phyloP scores from a whole-genome alignment of 2,888 invertebrate genomes.

The Mythimna lalbum region DNA sequence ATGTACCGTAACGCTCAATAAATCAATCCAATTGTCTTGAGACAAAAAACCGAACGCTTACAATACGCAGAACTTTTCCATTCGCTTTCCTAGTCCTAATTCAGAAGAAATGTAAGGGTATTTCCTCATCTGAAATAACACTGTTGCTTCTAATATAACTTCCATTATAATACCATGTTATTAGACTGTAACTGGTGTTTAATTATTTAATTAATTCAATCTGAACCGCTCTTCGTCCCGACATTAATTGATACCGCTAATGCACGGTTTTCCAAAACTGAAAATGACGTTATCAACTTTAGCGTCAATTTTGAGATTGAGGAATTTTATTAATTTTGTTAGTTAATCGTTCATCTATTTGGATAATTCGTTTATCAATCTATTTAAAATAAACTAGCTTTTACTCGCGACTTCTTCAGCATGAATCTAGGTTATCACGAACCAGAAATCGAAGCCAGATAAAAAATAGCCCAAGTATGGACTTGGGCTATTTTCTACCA shows the following conservation, averaged over 20 bases:
- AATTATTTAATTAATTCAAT: conserved; percentile 2
- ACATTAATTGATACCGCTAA: not conserved
- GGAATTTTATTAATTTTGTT: not conserved
- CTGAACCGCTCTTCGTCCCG: not conserved
- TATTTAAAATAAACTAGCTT: not conserved
- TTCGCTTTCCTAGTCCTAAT: conserved; percentile 12
- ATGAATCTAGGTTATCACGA: no score
- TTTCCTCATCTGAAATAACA: conserved; percentile 17
- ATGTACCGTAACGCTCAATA: conserved; percentile 18
- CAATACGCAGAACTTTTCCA: conserved; percentile 20
- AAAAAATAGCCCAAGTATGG: no score
- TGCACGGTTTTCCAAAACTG: not conserved
- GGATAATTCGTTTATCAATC: not conserved
- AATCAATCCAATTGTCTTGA: conserved; percentile 35
- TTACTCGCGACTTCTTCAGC: no score
- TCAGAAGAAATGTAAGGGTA: not conserved
- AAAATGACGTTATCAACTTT: not conserved
- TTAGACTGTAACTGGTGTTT: not conserved
- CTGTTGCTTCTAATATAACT: not conserved
- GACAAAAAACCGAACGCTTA: not conserved
- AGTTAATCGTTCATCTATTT: not conserved
- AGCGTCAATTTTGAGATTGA: not conserved
- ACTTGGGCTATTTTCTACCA: no score
- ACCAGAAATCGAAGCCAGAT: no score
- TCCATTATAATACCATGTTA: conserved; percentile 3